These are phyloP conservation scores for Lacerta agilis DNA, from an alignment of 2,797 vertebrate species.

Conservation along the genomic window DNA sequence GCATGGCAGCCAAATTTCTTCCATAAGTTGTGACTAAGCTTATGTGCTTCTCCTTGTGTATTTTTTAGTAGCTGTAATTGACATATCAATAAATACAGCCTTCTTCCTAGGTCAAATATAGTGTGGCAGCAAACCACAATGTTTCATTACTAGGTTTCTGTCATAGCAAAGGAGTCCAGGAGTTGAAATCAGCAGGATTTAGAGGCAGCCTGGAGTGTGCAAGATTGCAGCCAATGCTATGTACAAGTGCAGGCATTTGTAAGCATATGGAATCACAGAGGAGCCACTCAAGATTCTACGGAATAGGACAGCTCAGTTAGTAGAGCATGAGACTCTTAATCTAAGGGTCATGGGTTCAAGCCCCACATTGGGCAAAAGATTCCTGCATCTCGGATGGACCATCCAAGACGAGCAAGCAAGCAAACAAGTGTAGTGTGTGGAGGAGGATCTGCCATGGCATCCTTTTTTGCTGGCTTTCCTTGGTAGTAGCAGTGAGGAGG, in stretches of 20 bases:
- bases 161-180: constrained; percentile 13
- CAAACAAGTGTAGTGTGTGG: too few relatives aligned
- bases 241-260: not conserved
- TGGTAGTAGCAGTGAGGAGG: too few relatives aligned
- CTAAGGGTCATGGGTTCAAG: too few relatives aligned
- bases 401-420: too few relatives aligned
- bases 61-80: constrained; percentile 66
- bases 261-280: not conserved
- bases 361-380: too few relatives aligned
- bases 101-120: constrained; percentile 71
- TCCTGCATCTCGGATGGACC: too few relatives aligned
- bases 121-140: constrained; percentile 38
- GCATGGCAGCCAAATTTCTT: constrained; percentile 64
- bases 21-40: constrained; percentile 69
- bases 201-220: not conserved
- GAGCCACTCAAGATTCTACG: not conserved
- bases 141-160: constrained; percentile 49
- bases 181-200: not conserved
- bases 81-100: constrained; percentile 19
- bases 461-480: too few relatives aligned
- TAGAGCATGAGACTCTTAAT: too few relatives aligned
- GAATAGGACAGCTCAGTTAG: too few relatives aligned
- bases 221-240: not conserved
- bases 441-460: too few relatives aligned
- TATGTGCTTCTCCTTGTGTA: constrained; percentile 65